A percentile compares a stretch with the other conserved stretches of the same genome.
phyloP scores from a whole-genome alignment of 1,140 invertebrate genomes.

The Monomorium pharaonis region DNA sequence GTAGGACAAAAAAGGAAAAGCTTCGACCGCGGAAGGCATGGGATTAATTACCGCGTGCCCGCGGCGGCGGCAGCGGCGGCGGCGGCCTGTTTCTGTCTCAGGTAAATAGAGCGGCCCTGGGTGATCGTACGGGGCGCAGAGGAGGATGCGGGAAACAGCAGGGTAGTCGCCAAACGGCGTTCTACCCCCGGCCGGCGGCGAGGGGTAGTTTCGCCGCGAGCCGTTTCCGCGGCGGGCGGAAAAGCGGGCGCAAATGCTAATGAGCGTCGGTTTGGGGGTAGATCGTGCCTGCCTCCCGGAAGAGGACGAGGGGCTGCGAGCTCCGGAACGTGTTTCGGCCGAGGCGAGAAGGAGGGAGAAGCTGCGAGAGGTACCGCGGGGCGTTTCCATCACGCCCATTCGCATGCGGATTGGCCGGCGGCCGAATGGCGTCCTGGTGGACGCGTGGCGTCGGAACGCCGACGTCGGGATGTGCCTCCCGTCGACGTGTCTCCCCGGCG shows the following conservation, averaged over 20 bases:
- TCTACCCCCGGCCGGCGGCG: conserved; percentile 11
- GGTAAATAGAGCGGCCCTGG: conserved; percentile 53
- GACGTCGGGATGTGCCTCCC: conserved; percentile 32
- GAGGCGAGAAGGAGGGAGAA: not conserved
- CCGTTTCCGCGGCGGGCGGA: conserved; percentile 51
- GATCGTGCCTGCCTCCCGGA: conserved; percentile 6
- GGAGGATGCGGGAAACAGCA: not conserved
- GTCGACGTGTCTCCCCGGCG: conserved; percentile 47
- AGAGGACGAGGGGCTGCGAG: not conserved
- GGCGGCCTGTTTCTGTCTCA: conserved; percentile 43
- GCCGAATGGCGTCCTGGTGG: conserved; percentile 76
- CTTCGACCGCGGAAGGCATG: conserved; percentile 32
- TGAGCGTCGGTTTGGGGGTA: conserved; percentile 71
- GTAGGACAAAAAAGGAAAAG: conserved; percentile 41
- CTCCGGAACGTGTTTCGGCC: not conserved
- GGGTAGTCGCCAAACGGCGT: conserved; percentile 19
- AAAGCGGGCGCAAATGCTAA: conserved; percentile 79
- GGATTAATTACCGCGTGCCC: conserved; percentile 55
- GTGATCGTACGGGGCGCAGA: not conserved
- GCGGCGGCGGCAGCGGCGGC: conserved; percentile 1
- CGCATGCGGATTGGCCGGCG: conserved; percentile 73
- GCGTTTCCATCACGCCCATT: conserved; percentile 67
- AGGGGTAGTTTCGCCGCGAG: conserved; percentile 63
- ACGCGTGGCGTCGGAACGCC: conserved; percentile 72
- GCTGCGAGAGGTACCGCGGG: not conserved